phyloP scores from a whole-genome alignment of 1,140 invertebrate genomes.

The Hylyphantes graminicola region DNA sequence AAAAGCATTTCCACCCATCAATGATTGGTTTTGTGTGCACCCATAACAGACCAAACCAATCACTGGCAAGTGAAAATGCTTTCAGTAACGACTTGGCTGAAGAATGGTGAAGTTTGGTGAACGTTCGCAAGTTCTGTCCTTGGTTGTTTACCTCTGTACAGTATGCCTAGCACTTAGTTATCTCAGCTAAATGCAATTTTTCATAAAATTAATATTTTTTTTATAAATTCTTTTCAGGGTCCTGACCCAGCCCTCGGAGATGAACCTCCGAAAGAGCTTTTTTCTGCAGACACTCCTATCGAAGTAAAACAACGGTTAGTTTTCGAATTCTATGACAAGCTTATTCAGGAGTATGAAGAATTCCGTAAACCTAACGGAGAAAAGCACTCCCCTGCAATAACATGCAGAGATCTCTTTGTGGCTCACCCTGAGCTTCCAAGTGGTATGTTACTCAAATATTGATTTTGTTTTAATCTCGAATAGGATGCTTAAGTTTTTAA shows the following conservation, averaged over 20 bases:
- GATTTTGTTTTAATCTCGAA: neutral
- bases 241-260: conserved; percentile 80
- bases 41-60: too few relatives aligned
- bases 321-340: conserved; percentile 81
- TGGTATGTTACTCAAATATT: neutral
- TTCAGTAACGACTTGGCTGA: too few relatives aligned
- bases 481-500: too few relatives aligned
- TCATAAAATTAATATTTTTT: too few relatives aligned
- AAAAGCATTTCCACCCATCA: too few relatives aligned
- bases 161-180: too few relatives aligned
- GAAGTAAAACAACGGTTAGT: conserved; percentile 79
- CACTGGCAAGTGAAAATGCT: too few relatives aligned
- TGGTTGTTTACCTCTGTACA: too few relatives aligned
- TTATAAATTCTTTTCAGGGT: conserved; percentile 71
- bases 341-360: conserved; percentile 80
- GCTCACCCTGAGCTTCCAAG: conserved; percentile 77
- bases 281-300: conserved; percentile 77
- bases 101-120: too few relatives aligned
- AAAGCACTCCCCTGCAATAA: conserved; percentile 83
- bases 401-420: conserved; percentile 81
- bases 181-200: too few relatives aligned
- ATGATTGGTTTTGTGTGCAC: too few relatives aligned
- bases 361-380: conserved; percentile 82
- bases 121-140: too few relatives aligned
- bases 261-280: conserved; percentile 77